These are phyloP conservation scores for Phainopepla nitens DNA, from an alignment of 2,113 vertebrate genomes.

Conservation along the genomic window DNA sequence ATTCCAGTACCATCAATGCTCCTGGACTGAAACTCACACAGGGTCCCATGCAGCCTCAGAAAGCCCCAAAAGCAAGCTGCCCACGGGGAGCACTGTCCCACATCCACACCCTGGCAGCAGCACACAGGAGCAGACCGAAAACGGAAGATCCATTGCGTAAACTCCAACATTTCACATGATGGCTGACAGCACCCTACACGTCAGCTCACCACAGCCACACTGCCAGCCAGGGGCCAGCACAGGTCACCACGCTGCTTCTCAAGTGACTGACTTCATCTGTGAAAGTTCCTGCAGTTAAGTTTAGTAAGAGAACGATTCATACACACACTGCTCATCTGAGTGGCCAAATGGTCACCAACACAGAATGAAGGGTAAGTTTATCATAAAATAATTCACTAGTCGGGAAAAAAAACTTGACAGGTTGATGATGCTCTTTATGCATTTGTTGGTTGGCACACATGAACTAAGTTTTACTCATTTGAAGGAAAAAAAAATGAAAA, in stretches of 20 bases:
- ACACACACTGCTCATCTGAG: background rate
- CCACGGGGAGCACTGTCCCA: background rate
- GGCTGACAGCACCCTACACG: background rate
- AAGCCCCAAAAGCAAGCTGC: background rate
- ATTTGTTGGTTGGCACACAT: background rate
- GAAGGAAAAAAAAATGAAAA: background rate
- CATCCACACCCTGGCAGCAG: background rate
- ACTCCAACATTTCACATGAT: background rate
- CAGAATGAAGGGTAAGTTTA: background rate
- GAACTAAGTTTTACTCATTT: background rate
- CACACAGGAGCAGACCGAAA: fast-evolving
- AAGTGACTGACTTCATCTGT: background rate
- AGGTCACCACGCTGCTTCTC: background rate
- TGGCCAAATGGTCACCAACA: background rate
- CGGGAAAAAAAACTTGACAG: background rate
- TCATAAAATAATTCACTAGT: background rate
- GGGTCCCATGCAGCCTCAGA: background rate
- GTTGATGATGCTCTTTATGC: background rate
- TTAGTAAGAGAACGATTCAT: background rate
- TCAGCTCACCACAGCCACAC: background rate
- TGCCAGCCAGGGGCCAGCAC: background rate
- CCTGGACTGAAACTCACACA: background rate
- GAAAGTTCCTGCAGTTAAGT: constrained; percentile 8
- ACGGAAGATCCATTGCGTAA: background rate
- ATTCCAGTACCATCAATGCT: background rate